Evolutionary conservation across 2,113 vertebrate species (phyloP).

Genomic region (Rousettus leschenaultii): DNA sequence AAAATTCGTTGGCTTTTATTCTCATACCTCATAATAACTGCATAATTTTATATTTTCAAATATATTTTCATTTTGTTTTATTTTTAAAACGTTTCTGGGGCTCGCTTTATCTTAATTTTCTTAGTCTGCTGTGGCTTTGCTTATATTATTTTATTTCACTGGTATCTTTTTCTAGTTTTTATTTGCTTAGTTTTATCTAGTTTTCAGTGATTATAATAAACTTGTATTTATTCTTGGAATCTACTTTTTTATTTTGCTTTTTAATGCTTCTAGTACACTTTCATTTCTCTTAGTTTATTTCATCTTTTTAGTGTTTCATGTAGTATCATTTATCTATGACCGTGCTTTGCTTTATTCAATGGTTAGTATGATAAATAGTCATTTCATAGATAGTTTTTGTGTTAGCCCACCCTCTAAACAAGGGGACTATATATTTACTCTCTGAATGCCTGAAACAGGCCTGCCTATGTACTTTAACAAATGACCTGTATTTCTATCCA

Average conservation of each 20-base stretch:
- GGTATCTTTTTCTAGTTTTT: background rate
- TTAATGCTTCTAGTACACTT: background rate
- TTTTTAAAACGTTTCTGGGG: background rate
- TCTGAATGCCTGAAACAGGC: background rate
- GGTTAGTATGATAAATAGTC: background rate
- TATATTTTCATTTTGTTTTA: background rate
- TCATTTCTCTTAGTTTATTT: background rate
- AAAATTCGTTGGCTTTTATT: background rate
- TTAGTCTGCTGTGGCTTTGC: background rate
- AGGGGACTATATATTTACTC: background rate
- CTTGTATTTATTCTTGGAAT: background rate
- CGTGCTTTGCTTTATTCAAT: background rate
- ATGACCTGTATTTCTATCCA: background rate
- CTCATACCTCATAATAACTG: background rate
- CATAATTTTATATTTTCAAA: constrained; percentile 4
- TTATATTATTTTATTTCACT: background rate
- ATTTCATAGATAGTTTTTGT: background rate
- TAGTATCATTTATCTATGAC: background rate
- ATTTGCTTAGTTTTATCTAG: background rate
- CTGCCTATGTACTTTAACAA: background rate
- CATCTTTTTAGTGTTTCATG: background rate
- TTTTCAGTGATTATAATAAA: constrained; percentile 31
- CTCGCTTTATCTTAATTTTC: constrained; percentile 17
- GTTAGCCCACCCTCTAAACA: background rate
- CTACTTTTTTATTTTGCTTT: background rate